Conservation (phyloP, 2,888 invertebrate genomes). For the Heliconius aoede region DNA sequence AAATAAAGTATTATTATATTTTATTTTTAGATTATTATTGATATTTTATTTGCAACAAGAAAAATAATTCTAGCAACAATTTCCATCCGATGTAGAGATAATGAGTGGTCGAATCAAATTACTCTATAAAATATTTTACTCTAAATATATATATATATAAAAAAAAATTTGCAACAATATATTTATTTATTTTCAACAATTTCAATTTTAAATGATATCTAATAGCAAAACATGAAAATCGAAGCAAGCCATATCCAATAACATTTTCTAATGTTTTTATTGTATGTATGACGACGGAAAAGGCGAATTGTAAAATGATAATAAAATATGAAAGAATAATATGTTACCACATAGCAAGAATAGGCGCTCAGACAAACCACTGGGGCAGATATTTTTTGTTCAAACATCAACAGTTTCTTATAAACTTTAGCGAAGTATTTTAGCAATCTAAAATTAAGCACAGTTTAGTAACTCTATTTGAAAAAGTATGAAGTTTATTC, state of each 20-base stretch:
- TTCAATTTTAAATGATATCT: too few species aligned
- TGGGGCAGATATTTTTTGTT: constrained; percentile 59
- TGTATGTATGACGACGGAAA: background rate
- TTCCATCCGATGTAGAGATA: background rate
- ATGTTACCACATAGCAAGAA: constrained; percentile 57
- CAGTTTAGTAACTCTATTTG: constrained; percentile 23
- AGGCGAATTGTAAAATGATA: background rate
- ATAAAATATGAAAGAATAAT: background rate
- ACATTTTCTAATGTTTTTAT: too few species aligned
- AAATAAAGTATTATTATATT: too few species aligned
- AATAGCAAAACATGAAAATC: too few species aligned
- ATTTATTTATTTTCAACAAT: too few species aligned
- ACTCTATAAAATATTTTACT: too few species aligned
- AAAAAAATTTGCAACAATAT: too few species aligned
- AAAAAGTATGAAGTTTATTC: constrained; percentile 18
- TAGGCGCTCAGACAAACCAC: constrained; percentile 64
- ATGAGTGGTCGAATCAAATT: background rate
- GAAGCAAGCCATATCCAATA: too few species aligned
- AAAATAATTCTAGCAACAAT: background rate
- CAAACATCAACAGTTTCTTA: constrained; percentile 65
- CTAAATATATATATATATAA: too few species aligned
- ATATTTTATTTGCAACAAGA: too few species aligned
- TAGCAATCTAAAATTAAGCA: constrained; percentile 56
- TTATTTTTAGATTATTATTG: too few species aligned
- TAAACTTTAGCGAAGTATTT: constrained; percentile 60